Base-by-base conservation (phyloP, 2,113 vertebrate species). In the Rhea americana region DNA sequence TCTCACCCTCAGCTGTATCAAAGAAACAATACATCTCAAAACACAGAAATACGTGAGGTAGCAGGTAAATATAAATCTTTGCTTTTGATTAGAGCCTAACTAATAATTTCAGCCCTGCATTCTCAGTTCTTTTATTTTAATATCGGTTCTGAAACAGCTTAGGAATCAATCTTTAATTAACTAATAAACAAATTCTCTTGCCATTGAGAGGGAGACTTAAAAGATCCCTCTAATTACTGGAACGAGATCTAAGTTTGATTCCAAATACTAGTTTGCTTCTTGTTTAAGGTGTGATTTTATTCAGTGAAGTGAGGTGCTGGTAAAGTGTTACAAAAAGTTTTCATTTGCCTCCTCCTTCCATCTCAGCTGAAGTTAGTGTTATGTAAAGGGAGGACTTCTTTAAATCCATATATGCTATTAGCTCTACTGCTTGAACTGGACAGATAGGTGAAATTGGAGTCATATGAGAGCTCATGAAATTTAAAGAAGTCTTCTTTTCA, bases 191-290 rank as follows among this genome's bases (percentile, higher is more conserved):
- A 58, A 96, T 66, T 90, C 78, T 97, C 61, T 93, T 94, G 93
- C 92, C 79, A 93, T 47, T 91, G 92, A 95, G 84, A 85, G 96
- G 90, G 88, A 96, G 94, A 96, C 95, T 97, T 95, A 96, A 85
- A 97, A 94, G 96, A 96, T 97, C 94, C 91, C 83, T 97, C 96
- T 97, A 97, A 98, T 97, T 97, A 97, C 89, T 95, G 91, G 90
- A 97, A 96, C 95, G 43, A 96, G 95, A 94, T 96, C 97, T 95
- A 91, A 92, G 94, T 87, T 66, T 95, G 90, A 96, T 97, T 96
- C 66, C 93, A 97, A 97, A 97, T 94, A 96, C 67, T 72, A 79
- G 90, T 97, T 97, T 97, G 87, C 63, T 96, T 68, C 32, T 26
- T 65, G n/a, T 83, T 94, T 71, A 85, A 95, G 95, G 87, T 95